A percentile compares a stretch with the other conserved stretches of the same genome.
Conservation (phyloP, 2,797 vertebrate genomes). For the Sebastes hubbsi region DNA sequence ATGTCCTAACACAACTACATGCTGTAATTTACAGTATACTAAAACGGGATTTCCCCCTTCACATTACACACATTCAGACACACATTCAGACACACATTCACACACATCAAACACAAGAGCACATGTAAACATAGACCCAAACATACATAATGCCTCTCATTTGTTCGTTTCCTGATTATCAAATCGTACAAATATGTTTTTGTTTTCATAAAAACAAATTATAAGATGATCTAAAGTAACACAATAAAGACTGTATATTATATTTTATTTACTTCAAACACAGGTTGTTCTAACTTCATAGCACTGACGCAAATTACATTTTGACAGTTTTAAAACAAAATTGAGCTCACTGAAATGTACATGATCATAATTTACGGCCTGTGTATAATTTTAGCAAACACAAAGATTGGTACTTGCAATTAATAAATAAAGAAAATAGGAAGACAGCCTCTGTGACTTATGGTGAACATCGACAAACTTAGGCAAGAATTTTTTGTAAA, state of each 20-base stretch:
- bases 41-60: not conserved
- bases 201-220: not conserved
- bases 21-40: constrained; percentile 32
- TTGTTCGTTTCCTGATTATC: not conserved
- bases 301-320: not conserved
- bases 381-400: constrained; percentile 2
- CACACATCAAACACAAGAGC: not conserved
- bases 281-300: not conserved
- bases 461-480: not conserved
- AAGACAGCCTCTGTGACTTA: not conserved
- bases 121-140: not conserved
- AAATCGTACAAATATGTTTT: not conserved
- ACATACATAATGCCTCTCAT: not conserved
- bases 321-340: not conserved
- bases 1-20: constrained; percentile 50
- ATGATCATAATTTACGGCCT: not conserved
- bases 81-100: not conserved
- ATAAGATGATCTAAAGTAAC: not conserved
- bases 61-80: constrained; percentile 19
- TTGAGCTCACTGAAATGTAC: not conserved
- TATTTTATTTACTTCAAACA: not conserved
- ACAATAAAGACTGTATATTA: not conserved
- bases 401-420: not conserved
- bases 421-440: constrained; percentile 13
- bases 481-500: not conserved